Evolutionary conservation across 2,888 invertebrate genomes (phyloP).

Genomic region (Megalurothrips usitatus): DNA sequence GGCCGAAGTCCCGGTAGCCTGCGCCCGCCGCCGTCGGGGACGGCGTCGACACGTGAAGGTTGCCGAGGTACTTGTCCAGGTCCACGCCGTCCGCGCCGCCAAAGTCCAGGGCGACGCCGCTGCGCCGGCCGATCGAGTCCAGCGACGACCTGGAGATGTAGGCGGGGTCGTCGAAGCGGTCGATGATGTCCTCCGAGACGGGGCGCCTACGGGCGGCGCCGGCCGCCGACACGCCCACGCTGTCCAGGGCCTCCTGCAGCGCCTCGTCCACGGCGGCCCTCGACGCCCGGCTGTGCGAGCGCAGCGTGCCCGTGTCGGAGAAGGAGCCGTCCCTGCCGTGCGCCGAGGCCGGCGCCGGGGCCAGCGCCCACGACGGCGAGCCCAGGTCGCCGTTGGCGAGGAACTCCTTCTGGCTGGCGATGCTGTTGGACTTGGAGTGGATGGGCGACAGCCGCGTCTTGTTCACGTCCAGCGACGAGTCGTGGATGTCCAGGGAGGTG

Average conservation of each 20-base stretch:
- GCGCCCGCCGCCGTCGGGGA: background rate
- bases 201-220: conserved; percentile 45
- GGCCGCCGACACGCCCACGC: background rate
- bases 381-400: background rate
- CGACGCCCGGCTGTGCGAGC: background rate
- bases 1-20: background rate
- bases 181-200: conserved; percentile 61
- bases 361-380: background rate
- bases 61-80: conserved; percentile 63
- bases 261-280: background rate
- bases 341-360: background rate
- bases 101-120: conserved; percentile 39
- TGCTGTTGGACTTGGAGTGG: conserved; percentile 16
- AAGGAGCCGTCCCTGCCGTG: background rate
- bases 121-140: conserved; percentile 40
- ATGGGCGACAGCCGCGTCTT: background rate
- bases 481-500: conserved; percentile 44
- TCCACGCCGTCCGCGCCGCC: conserved; percentile 52
- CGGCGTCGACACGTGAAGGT: conserved; percentile 48
- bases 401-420: conserved; percentile 7
- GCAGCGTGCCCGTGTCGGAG: background rate
- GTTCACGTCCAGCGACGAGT: conserved; percentile 27
- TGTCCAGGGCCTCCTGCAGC: conserved; percentile 19
- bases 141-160: conserved; percentile 43
- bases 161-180: conserved; percentile 63